Evolutionary conservation across 92 coral and sea anemone genomes (phyloP).

Genomic region (Porites rus): DNA sequence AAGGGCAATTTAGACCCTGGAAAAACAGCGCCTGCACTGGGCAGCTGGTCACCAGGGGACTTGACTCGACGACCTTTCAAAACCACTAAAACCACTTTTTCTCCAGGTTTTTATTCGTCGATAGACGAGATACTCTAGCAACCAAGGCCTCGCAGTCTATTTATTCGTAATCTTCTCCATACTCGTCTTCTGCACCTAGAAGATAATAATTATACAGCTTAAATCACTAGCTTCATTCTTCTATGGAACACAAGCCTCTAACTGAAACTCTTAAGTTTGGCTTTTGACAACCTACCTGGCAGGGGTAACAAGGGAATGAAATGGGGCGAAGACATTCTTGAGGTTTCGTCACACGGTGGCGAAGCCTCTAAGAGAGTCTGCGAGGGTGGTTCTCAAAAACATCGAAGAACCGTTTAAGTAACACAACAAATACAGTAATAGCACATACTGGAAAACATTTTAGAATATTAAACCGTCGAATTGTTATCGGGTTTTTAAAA

Average conservation of each 20-base stretch:
- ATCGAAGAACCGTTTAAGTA: too few species aligned
- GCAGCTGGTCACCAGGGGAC: constrained; percentile 2
- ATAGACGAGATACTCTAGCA: neutral
- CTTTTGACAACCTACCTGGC: too few species aligned
- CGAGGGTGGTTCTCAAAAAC: too few species aligned
- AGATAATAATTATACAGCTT: neutral
- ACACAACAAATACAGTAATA: too few species aligned
- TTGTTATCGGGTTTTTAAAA: too few species aligned
- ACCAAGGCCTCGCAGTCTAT: neutral
- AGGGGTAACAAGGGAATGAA: too few species aligned
- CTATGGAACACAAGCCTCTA: neutral
- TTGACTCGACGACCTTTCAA: neutral
- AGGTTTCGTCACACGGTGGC: too few species aligned
- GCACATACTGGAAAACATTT: too few species aligned
- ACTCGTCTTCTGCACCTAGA: constrained; percentile 84
- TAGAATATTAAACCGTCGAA: too few species aligned
- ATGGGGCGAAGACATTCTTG: too few species aligned
- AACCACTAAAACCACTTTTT: neutral
- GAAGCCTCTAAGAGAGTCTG: too few species aligned
- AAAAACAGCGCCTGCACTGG: neutral
- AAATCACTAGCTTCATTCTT: neutral
- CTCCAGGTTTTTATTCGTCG: neutral
- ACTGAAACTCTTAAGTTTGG: neutral
- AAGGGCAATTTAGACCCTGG: neutral
- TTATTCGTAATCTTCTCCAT: constrained; percentile 81